Percentiles rank a stretch among this genome's conserved stretches.
phyloP scores from a whole-genome alignment of 2,888 invertebrate genomes.

The Trisateles emortualis region DNA sequence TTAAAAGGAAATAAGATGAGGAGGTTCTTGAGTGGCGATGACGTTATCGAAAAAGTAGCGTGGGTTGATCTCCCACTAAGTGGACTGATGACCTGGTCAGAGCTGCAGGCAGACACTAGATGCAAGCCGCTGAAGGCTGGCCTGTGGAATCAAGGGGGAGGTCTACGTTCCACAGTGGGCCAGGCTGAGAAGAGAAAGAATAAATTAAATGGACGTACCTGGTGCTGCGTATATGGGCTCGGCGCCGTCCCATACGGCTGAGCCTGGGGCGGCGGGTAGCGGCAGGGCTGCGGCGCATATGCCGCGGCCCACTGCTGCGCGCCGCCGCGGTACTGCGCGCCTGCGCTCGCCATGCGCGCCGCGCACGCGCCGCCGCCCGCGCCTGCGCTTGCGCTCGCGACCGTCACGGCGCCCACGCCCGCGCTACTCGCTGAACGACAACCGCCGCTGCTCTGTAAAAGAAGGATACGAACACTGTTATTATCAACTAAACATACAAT shows the following conservation, averaged over 20 bases:
- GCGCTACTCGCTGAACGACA: slow-evolving; percentile 78
- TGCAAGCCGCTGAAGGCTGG: too few species aligned
- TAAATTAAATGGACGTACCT: slow-evolving; percentile 56
- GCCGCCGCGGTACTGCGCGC: slow-evolving; percentile 84
- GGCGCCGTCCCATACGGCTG: slow-evolving; percentile 79
- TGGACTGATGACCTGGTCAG: too few species aligned
- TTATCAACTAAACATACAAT: background rate
- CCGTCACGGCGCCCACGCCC: slow-evolving; percentile 83
- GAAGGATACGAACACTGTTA: slow-evolving; percentile 14
- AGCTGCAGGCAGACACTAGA: too few species aligned
- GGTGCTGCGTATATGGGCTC: slow-evolving; percentile 80
- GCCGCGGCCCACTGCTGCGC: slow-evolving; percentile 84
- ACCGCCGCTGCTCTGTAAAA: slow-evolving; percentile 78
- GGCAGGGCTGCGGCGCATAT: slow-evolving; percentile 83
- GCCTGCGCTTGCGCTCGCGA: slow-evolving; percentile 82
- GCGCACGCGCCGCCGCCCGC: slow-evolving; percentile 84
- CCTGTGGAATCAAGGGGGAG: too few species aligned
- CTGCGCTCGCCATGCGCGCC: slow-evolving; percentile 86
- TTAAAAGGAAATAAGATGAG: too few species aligned
- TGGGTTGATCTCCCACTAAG: too few species aligned
- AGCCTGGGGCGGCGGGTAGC: slow-evolving; percentile 84
- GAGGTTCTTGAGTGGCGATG: too few species aligned
- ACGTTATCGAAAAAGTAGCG: too few species aligned
- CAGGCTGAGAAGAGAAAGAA: too few species aligned
- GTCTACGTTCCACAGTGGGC: too few species aligned